A percentile compares a stretch with the other conserved stretches of the same genome.
These are phyloP conservation scores for Ceyx melanurus DNA, from an alignment of 2,113 vertebrate genomes.

Conservation along the genomic window DNA sequence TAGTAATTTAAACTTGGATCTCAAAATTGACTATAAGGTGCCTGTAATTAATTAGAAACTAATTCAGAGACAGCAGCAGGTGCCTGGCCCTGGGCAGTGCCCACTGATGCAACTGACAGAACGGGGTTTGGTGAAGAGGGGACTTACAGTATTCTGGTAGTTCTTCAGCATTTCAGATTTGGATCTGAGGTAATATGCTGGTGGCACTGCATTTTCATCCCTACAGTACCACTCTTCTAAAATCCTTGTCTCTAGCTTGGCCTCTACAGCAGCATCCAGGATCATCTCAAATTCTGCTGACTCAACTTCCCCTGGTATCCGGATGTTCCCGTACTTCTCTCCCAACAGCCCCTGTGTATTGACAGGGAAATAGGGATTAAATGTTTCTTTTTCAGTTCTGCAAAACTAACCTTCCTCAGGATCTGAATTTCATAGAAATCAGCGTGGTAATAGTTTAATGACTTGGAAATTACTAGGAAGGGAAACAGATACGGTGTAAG, in stretches of 20 bases:
- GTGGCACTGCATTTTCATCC: conserved; percentile 96
- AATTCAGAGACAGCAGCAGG: background rate
- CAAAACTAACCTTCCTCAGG: background rate
- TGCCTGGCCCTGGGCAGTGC: background rate
- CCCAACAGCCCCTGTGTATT: conserved; percentile 90
- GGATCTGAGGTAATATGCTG: conserved; percentile 97
- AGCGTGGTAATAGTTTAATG: background rate
- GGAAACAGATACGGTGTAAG: background rate
- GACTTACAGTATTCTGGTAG: conserved; percentile 85
- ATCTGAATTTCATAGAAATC: background rate
- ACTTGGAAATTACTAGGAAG: background rate
- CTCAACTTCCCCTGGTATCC: conserved; percentile 95
- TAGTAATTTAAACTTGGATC: background rate
- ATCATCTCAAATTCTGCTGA: conserved; percentile 99
- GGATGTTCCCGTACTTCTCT: conserved; percentile 96
- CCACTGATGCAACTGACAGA: rapidly evolving
- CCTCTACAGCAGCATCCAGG: conserved; percentile 92
- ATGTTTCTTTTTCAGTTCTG: conserved; percentile 38
- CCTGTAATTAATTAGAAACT: background rate
- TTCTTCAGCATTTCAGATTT: conserved; percentile 90
- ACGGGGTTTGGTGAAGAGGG: background rate
- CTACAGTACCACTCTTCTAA: conserved; percentile 98
- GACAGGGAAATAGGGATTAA: conserved; percentile 50
- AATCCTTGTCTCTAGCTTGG: conserved; percentile 90
- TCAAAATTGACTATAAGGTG: background rate